phyloP scores from a whole-genome alignment of 2,113 vertebrate species.

The Thamnophis sirtalis region DNA sequence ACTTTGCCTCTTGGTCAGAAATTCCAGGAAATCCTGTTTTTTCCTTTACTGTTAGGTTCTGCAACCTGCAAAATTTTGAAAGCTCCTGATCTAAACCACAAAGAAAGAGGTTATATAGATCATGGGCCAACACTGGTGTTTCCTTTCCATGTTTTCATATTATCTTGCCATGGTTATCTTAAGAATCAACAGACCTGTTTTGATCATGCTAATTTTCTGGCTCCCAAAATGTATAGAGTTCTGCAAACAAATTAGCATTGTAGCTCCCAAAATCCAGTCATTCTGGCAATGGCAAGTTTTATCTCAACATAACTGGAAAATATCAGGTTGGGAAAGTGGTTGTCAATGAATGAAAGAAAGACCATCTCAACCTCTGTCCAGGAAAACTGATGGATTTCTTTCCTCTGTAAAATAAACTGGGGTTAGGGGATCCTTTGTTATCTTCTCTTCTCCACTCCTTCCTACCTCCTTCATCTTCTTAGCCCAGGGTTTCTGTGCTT shows the following conservation, averaged over 20 bases:
- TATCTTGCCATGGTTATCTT: background rate
- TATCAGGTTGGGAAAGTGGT: background rate
- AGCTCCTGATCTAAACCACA: background rate
- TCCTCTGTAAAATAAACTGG: background rate
- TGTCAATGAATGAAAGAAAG: background rate
- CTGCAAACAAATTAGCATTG: background rate
- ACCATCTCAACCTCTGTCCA: background rate
- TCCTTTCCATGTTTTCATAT: background rate
- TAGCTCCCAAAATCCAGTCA: background rate
- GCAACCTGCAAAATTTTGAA: background rate
- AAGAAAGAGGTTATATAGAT: background rate
- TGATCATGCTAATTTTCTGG: background rate
- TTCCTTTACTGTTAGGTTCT: background rate
- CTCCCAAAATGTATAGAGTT: background rate
- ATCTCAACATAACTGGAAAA: background rate
- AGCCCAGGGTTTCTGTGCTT: conserved; percentile 98
- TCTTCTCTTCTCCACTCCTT: background rate
- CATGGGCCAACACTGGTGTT: background rate
- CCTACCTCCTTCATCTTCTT: conserved; percentile 97
- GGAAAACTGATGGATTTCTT: background rate
- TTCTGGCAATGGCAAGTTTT: background rate
- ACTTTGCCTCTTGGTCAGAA: background rate
- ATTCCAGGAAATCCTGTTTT: background rate
- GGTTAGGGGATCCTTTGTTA: accelerated
- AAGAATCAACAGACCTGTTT: background rate